Base-by-base conservation (phyloP, 2,113 vertebrate genomes). In the Proterorhinus semilunaris region DNA sequence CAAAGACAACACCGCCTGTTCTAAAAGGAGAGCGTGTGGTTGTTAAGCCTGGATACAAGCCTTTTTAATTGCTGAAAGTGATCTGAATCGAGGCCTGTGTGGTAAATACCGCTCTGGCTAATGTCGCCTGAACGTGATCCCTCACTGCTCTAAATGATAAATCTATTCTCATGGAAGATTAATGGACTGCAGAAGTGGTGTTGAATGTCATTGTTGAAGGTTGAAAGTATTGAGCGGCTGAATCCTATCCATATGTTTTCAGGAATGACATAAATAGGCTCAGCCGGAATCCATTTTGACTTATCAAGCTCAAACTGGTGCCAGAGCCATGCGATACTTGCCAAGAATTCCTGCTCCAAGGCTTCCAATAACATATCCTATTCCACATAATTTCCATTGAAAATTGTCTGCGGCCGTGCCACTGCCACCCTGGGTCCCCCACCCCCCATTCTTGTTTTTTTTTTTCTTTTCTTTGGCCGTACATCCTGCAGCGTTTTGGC, bases 241-340 rank as follows among this genome's bases (percentile, higher is more conserved):
- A 90, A 89, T 91, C 79, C 82, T 88, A 90, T 87, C 87, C 84
- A 90, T 90, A 88, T 88, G 89, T 91, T 91, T 91, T 91, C 89
- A 90, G 89, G 89, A 91, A 90, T 88, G 82, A 89, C 89, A 91
- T 86, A 90, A 91, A 90, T 91, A 90, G 88, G 85, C 87, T 89
- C 90, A 89, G 88, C 88, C 85, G 72, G 88, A 89, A 89, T 91
- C 87, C 88, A 87, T 90, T 90, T 87, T 81, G 85, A 91, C 86
- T 88, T 89, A 88, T 90, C 88, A 88, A 88, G 87, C 86, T 84
- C 85, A 86, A 86, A 86, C 79, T 75, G 11, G 78, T 87, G 86
- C 90, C 87, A 88, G 88, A 87, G 80, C 83, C 65, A 50, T 17
- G 75, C 43, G 16, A 72, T 83, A 84, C 83, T 84, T 85, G 90